phyloP scores from a whole-genome alignment of 2,888 invertebrate genomes.

The Bellardia pandia region DNA sequence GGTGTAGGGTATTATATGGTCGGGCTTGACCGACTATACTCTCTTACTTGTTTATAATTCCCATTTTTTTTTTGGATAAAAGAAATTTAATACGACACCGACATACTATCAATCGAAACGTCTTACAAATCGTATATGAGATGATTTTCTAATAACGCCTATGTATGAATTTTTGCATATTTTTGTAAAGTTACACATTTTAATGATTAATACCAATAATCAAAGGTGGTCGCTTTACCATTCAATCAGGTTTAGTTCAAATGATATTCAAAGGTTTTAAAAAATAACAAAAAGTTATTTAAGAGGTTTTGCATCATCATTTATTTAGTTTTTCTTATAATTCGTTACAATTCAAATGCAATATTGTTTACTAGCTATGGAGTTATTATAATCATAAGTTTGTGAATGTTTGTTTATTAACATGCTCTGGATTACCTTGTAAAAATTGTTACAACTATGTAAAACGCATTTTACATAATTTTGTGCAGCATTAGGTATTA shows the following conservation, averaged over 20 bases:
- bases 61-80: conserved; percentile 12
- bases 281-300: too few relatives aligned
- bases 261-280: background rate
- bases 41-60: background rate
- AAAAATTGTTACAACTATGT: conserved; percentile 4
- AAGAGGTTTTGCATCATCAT: conserved; percentile 29
- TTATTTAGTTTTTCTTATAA: conserved; percentile 7
- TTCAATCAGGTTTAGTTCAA: conserved; percentile 5
- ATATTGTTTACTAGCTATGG: background rate
- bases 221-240: background rate
- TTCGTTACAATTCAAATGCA: conserved; percentile 34
- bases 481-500: background rate
- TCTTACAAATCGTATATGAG: conserved; percentile 13
- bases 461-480: conserved; percentile 37
- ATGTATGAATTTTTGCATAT: conserved; percentile 65
- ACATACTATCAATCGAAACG: background rate
- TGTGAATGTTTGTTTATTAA: background rate
- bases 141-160: conserved; percentile 29
- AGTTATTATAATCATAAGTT: background rate
- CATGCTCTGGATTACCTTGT: conserved; percentile 35
- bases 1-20: too few relatives aligned
- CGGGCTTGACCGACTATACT: too few relatives aligned
- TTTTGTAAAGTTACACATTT: conserved; percentile 54
- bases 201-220: conserved; percentile 9
- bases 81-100: background rate